Evolutionary conservation across 2,113 vertebrate species (phyloP).

Genomic region (Spea bombifrons): DNA sequence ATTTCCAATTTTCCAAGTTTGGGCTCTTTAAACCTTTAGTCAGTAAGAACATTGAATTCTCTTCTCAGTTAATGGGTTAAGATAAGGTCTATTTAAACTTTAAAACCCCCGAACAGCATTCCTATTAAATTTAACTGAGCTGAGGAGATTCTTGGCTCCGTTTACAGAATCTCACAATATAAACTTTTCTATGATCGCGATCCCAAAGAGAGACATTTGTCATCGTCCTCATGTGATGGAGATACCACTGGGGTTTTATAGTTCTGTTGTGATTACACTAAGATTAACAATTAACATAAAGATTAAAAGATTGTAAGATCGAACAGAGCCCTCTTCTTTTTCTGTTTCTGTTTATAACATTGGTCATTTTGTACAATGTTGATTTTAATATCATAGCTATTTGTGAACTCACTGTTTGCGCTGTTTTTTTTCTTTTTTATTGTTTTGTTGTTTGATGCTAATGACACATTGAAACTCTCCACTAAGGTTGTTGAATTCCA

Average conservation of each 20-base stretch:
- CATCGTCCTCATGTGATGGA: slow-evolving; percentile 17
- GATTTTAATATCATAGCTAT: no score
- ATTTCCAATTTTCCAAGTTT: slow-evolving; percentile 44
- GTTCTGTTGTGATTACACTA: not conserved
- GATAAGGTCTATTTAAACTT: slow-evolving; percentile 49
- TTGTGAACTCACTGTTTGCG: no score
- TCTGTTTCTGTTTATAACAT: no score
- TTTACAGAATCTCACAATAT: slow-evolving; percentile 34
- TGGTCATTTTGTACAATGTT: no score
- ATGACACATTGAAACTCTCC: no score
- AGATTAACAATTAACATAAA: no score
- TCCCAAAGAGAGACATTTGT: slow-evolving; percentile 6
- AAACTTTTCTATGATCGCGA: slow-evolving; percentile 34
- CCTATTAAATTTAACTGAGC: slow-evolving; percentile 45
- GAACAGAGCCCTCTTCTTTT: no score
- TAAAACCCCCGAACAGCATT: slow-evolving; percentile 42
- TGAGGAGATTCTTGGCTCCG: slow-evolving; percentile 41
- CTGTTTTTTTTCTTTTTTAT: no score
- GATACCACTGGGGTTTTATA: slow-evolving; percentile 20
- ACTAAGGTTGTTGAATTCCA: no score
- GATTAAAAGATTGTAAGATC: no score
- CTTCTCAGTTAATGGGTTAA: slow-evolving; percentile 45
- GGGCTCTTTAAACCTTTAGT: slow-evolving; percentile 43
- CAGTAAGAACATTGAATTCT: slow-evolving; percentile 45
- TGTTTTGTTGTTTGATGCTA: no score